phyloP scores from a whole-genome alignment of 2,797 vertebrate species.

The Mormyrus proboscirostris region DNA sequence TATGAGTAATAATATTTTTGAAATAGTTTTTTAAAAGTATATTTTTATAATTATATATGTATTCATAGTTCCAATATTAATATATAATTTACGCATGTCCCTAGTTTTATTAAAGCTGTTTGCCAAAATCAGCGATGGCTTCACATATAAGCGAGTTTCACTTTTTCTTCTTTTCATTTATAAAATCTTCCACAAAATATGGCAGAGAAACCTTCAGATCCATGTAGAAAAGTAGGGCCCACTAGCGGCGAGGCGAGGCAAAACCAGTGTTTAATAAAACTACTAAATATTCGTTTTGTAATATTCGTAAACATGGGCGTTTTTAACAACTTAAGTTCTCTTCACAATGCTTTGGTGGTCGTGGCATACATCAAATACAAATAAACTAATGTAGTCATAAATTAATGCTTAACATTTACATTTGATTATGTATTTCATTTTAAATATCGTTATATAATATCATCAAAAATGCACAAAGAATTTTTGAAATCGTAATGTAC shows the following conservation, averaged over 20 bases:
- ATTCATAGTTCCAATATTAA: neutral
- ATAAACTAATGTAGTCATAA: neutral
- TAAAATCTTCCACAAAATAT: slow-evolving; percentile 6
- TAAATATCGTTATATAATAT: slow-evolving; percentile 18
- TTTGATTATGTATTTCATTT: slow-evolving; percentile 47
- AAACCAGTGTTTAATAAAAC: neutral
- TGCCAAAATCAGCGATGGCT: neutral
- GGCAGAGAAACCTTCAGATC: slow-evolving; percentile 24
- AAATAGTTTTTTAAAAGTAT: neutral
- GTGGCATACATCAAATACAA: neutral
- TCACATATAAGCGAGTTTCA: neutral
- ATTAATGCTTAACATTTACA: neutral
- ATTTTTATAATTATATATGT: neutral
- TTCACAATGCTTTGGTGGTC: neutral
- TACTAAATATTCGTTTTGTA: neutral
- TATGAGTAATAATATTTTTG: neutral
- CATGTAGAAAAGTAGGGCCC: slow-evolving; percentile 32
- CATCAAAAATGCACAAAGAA: neutral
- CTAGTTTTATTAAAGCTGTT: neutral
- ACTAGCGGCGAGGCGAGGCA: slow-evolving; percentile 34
- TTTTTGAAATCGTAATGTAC: neutral
- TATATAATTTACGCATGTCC: neutral
- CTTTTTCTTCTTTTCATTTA: neutral
- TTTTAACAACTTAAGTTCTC: slow-evolving; percentile 10
- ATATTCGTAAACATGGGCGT: slow-evolving; percentile 18